Evolutionary conservation across 2,113 vertebrate genomes (phyloP).

Genomic region (Actenoides lindsayi): DNA sequence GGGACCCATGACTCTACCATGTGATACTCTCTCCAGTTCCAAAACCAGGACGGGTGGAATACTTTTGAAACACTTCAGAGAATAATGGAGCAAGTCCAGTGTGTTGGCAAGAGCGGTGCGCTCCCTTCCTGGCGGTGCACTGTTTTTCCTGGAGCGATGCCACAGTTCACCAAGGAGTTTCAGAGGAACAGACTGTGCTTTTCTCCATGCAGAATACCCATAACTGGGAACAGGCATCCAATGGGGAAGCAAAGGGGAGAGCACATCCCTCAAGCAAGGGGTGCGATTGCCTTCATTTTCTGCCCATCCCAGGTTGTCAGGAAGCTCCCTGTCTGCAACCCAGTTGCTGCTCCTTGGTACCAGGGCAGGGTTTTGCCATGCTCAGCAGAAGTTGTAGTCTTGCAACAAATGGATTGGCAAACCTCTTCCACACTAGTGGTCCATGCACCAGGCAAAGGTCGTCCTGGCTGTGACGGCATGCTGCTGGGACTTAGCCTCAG

Average conservation of each 20-base stretch:
- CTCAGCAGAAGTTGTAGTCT: background rate
- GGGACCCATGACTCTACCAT: background rate
- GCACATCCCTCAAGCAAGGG: background rate
- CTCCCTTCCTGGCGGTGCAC: fast-evolving
- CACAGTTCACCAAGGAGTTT: background rate
- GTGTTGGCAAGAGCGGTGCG: background rate
- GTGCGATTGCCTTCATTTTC: background rate
- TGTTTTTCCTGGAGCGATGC: background rate
- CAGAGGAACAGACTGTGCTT: fast-evolving
- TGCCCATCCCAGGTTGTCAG: fast-evolving
- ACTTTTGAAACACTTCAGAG: background rate
- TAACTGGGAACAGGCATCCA: background rate
- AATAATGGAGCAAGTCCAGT: background rate
- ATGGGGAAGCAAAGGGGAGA: background rate
- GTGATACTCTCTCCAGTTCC: background rate
- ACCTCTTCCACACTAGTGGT: background rate
- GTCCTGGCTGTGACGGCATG: fast-evolving
- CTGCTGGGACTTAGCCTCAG: background rate
- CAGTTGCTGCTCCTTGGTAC: fast-evolving
- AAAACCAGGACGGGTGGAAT: background rate
- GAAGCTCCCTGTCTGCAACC: background rate
- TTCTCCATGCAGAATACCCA: background rate
- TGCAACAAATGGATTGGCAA: background rate
- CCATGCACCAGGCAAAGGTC: fast-evolving
- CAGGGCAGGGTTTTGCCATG: background rate